Conservation (phyloP, 2,888 invertebrate species). For the Cenopis cana region DNA sequence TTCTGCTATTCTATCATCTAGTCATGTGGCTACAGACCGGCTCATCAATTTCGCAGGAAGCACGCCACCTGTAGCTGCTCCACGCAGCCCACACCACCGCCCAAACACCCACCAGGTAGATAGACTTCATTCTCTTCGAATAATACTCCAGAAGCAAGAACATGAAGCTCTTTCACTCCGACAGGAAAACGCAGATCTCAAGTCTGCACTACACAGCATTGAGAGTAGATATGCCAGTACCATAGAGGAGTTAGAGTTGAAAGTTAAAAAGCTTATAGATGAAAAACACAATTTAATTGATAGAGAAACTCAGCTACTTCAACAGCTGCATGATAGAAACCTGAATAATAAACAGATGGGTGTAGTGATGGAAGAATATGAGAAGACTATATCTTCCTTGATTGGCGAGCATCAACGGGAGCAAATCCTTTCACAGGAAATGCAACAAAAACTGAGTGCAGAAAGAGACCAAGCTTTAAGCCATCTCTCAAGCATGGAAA, state of each 20-base stretch:
- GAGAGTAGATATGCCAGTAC: conserved; percentile 65
- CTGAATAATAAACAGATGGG: conserved; percentile 83
- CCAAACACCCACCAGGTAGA: conserved; percentile 63
- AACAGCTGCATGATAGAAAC: conserved; percentile 71
- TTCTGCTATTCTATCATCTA: conserved; percentile 75
- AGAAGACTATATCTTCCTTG: conserved; percentile 90
- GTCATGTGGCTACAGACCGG: conserved; percentile 73
- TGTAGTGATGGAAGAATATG: conserved; percentile 91
- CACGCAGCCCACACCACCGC: conserved; percentile 65
- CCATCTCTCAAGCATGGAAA: conserved; percentile 86
- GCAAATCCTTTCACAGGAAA: conserved; percentile 79
- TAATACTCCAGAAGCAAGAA: conserved; percentile 75
- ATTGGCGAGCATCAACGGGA: conserved; percentile 90
- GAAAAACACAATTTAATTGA: conserved; percentile 65
- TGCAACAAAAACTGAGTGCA: conserved; percentile 74
- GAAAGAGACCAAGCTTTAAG: conserved; percentile 86
- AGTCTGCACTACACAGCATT: conserved; percentile 66
- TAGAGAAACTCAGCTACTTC: conserved; percentile 66
- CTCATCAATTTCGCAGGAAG: conserved; percentile 73
- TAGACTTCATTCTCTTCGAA: conserved; percentile 68
- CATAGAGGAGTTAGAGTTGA: conserved; percentile 65
- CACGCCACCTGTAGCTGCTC: conserved; percentile 73
- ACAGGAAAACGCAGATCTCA: conserved; percentile 74
- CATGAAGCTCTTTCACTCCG: conserved; percentile 70
- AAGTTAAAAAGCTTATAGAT: conserved; percentile 69